Conservation (phyloP, 2,113 vertebrate genomes). For the Gambusia affinis region DNA sequence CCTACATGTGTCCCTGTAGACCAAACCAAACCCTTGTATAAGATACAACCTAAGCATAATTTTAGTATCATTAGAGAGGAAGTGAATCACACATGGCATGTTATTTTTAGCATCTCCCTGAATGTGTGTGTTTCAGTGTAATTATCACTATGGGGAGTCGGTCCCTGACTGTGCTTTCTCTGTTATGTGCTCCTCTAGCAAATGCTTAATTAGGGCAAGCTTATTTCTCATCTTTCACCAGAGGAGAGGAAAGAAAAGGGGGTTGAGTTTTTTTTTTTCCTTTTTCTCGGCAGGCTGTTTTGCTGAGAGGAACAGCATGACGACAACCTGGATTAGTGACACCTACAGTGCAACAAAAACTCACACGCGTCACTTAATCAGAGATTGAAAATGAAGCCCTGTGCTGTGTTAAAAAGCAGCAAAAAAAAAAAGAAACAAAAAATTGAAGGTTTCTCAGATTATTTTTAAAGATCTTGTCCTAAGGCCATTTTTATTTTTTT, state of each 20-base stretch:
- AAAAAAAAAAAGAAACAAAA: no score
- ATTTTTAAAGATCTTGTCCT: background rate
- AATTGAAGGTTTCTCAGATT: background rate
- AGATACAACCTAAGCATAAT: conserved; percentile 23
- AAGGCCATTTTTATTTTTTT: no score
- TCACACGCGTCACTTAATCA: conserved; percentile 32
- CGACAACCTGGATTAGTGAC: conserved; percentile 67
- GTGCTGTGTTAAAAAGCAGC: background rate
- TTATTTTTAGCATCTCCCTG: conserved; percentile 59
- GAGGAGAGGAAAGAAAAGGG: conserved; percentile 19
- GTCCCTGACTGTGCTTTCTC: conserved; percentile 43
- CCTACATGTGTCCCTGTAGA: conserved; percentile 22
- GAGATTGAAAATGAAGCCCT: conserved; percentile 28
- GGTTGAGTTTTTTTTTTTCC: conserved; percentile 33
- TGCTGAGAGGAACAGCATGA: conserved; percentile 57
- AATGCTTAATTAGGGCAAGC: conserved; percentile 63
- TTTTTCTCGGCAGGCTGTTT: conserved; percentile 58
- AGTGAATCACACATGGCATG: conserved; percentile 27
- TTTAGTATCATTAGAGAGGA: conserved; percentile 23
- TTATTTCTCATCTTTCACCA: conserved; percentile 21
- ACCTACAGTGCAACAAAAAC: conserved; percentile 60
- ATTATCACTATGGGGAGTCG: conserved; percentile 71
- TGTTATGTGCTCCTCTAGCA: conserved; percentile 55
- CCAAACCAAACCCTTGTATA: conserved; percentile 21
- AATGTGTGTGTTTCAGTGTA: conserved; percentile 44